Conservation (phyloP, 2,797 vertebrate species). For the Parauchenoglanis ngamensis region DNA sequence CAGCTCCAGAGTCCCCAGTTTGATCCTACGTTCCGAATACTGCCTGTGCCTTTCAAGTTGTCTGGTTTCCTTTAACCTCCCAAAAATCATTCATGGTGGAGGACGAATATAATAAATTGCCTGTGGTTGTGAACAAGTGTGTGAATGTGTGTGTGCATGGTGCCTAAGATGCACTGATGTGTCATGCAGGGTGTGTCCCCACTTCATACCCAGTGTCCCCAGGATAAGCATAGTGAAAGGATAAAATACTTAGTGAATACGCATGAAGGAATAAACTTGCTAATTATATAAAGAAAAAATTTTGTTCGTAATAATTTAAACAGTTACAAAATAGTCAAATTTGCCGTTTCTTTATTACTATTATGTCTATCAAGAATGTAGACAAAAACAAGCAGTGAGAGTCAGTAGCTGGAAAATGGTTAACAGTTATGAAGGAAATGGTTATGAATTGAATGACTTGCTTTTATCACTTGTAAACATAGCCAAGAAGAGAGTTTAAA, state of each 20-base stretch:
- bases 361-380: background rate
- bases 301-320: background rate
- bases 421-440: background rate
- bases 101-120: background rate
- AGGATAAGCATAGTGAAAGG: background rate
- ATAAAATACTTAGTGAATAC: background rate
- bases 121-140: background rate
- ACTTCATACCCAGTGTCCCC: background rate
- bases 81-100: background rate
- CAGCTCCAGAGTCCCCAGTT: background rate
- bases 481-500: background rate
- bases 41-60: background rate
- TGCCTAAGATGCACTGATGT: background rate
- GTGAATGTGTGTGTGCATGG: background rate
- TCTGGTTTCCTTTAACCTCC: background rate
- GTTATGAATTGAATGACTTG: background rate
- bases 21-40: background rate
- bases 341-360: background rate
- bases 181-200: background rate
- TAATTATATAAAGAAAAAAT: background rate
- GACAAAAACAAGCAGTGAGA: background rate
- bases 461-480: background rate
- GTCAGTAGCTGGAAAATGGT: background rate
- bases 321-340: background rate
- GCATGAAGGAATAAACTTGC: background rate